Evolutionary conservation across 2,113 vertebrate genomes (phyloP), one percentile per base, ranked within the genome.

Genomic region (Eulemur rufifrons): DNA sequence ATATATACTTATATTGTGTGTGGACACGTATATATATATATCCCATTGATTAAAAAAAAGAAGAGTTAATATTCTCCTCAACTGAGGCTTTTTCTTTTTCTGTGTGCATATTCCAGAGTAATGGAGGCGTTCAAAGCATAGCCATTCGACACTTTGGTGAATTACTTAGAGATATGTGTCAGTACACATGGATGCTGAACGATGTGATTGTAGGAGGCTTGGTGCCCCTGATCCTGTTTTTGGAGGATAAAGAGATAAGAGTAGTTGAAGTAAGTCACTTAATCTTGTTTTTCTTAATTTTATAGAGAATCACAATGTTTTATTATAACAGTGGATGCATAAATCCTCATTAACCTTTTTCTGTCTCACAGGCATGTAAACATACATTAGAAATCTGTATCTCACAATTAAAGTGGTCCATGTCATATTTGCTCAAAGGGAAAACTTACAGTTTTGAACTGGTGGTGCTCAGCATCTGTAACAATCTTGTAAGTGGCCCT

Each of bases 221-320:
- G 9, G 95, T 97, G 32, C 95, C 97, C 39, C 47, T 98, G 15
- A 89, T 98, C n/a, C 64, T 98, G 64, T 97, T 94, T 90, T n/a
- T 98, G 80, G 97, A 98, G 63, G 97, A 97, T 14, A 47, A 4
- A 0, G 95, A 97, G 15, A n/a, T 1, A 18, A 89, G 5, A 59
- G 95, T 98, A 11, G 89, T 50, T 9, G 54, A 45, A 20, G 98
- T 97, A 94, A 94, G 97, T 89, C 52, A 34, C 63, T 27, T 23
- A 23, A 45, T 63, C 50, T 80, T 50, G 4, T 63, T 76, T 68
- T 29, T 34, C 90, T 50, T 29, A 29, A 59, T 47, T 69, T 71
- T 89, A 63, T 59, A 86, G 45, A 83, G n/a, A 52, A 77, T 3
- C 20, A 7, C 42, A 29, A 17, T 85, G 45, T 66, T 93, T 86